phyloP scores from a whole-genome alignment of 1,140 invertebrate genomes.

The Akabosia matsudoensis region DNA sequence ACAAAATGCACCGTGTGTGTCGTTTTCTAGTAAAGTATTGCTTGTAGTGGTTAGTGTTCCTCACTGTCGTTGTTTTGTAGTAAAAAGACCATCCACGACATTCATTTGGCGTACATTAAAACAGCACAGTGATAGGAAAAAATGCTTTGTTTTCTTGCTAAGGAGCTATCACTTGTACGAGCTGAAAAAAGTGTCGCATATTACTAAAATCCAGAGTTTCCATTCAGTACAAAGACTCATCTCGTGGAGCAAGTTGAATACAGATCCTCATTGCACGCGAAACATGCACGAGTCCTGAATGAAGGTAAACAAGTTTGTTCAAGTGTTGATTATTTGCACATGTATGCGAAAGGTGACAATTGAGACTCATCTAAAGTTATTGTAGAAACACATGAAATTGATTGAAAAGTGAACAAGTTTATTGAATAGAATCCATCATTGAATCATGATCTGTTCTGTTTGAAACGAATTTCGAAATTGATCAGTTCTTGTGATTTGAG shows the following conservation, averaged over 20 bases:
- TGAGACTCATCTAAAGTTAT: too few relatives aligned
- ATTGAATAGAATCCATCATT: too few relatives aligned
- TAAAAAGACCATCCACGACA: background rate
- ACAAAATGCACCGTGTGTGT: background rate
- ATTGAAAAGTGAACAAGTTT: too few relatives aligned
- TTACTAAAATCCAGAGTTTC: background rate
- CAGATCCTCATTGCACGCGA: background rate
- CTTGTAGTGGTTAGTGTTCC: background rate
- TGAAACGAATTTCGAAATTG: too few relatives aligned
- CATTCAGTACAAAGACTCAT: slow-evolving; percentile 17
- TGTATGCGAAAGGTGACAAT: background rate
- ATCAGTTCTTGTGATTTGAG: too few relatives aligned
- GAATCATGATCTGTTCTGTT: too few relatives aligned
- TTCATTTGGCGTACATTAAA: background rate
- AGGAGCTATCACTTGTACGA: too few relatives aligned
- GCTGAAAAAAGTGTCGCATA: background rate
- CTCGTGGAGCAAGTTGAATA: background rate
- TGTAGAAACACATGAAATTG: too few relatives aligned
- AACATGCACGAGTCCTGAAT: background rate
- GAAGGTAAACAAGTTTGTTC: too few relatives aligned
- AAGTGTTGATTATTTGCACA: background rate
- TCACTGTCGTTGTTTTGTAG: background rate
- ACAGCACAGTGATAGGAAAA: background rate
- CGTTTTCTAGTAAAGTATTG: background rate
- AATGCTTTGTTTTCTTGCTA: too few relatives aligned